Conservation (phyloP, 92 coral and sea anemone genomes). For the Hydrozoanthus gracilis region DNA sequence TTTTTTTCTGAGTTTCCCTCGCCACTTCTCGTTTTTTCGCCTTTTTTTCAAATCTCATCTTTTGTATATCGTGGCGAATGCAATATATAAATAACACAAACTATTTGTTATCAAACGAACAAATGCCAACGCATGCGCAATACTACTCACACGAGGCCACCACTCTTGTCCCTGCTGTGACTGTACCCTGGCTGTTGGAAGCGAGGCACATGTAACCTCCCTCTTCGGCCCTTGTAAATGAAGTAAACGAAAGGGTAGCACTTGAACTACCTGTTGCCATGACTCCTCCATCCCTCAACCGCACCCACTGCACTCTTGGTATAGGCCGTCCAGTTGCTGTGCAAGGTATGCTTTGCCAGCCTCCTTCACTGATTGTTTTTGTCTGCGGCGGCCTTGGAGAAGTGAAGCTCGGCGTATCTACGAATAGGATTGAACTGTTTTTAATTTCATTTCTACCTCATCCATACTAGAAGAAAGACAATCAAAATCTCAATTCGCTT, state of each 20-base stretch:
- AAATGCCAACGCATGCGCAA: too few relatives aligned
- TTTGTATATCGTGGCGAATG: too few relatives aligned
- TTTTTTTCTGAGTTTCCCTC: too few relatives aligned
- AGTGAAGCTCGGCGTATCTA: conserved; percentile 12
- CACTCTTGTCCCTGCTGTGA: neutral
- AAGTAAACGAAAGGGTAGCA: neutral
- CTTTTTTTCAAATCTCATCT: too few relatives aligned
- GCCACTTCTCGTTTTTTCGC: too few relatives aligned
- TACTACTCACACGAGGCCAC: conserved; percentile 11
- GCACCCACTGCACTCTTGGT: neutral
- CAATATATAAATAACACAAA: too few relatives aligned
- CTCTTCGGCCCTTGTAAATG: neutral
- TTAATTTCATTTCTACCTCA: too few relatives aligned
- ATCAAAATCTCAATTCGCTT: too few relatives aligned
- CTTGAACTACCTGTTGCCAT: neutral
- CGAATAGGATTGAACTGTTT: too few relatives aligned
- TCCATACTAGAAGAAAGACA: neutral
- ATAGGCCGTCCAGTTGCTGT: neutral
- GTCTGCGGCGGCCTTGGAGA: neutral
- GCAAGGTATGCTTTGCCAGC: neutral
- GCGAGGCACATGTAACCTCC: conserved; percentile 32
- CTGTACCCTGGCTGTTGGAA: conserved; percentile 3
- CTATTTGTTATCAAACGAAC: too few relatives aligned
- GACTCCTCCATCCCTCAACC: conserved; percentile 29
- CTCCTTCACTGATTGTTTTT: neutral